A percentile compares a stretch with the other conserved stretches of the same genome.
Evolutionary conservation across 2,113 vertebrate genomes (phyloP).

Genomic region (Corvus cornix): DNA sequence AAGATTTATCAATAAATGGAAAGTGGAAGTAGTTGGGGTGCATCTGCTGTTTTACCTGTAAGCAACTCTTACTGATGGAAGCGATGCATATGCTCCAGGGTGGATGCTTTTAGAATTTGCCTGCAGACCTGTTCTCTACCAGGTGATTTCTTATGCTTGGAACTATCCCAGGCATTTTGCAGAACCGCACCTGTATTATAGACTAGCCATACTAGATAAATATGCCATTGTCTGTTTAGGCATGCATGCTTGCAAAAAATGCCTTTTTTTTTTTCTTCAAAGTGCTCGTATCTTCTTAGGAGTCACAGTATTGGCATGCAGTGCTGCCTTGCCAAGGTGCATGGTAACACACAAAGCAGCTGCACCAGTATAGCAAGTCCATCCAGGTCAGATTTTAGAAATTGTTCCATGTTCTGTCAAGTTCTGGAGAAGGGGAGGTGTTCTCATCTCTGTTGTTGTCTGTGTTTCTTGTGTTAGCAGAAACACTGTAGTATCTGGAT

Average conservation of each 20-base stretch:
- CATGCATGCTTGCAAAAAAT: background rate
- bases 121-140: background rate
- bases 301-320: background rate
- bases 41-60: background rate
- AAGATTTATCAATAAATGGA: background rate
- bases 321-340: background rate
- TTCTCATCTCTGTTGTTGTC: background rate
- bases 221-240: background rate
- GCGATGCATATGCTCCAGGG: background rate
- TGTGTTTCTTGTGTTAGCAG: background rate
- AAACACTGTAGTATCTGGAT: background rate
- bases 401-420: background rate
- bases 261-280: background rate
- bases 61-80: background rate
- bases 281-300: background rate
- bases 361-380: constrained; percentile 25
- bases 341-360: background rate
- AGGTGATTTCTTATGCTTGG: background rate
- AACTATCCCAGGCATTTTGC: background rate
- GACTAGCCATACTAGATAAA: background rate
- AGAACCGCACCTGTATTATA: background rate
- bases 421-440: background rate
- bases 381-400: background rate
- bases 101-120: background rate
- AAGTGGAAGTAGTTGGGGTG: background rate